These are phyloP conservation scores for Mus spretus DNA, from an alignment of 2,797 vertebrate species.

Conservation along the genomic window DNA sequence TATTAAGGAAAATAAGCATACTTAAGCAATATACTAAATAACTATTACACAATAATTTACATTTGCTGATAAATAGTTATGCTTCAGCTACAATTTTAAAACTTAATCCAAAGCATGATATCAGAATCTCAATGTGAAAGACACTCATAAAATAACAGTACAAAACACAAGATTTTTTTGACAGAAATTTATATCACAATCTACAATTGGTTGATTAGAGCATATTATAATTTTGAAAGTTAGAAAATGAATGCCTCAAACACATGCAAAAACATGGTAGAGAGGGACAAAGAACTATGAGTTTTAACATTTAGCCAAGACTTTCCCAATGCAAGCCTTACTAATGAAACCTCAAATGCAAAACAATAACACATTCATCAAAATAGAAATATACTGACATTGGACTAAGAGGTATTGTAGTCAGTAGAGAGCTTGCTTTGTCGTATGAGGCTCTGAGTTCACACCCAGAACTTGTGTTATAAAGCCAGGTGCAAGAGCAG, in stretches of 20 bases:
- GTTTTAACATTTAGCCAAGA: neutral
- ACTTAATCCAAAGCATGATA: constrained; percentile 54
- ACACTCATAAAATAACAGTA: constrained; percentile 10
- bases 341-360: constrained; percentile 9
- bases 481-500: neutral
- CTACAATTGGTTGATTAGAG: neutral
- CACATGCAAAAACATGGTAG: neutral
- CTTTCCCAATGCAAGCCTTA: neutral
- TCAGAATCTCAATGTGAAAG: constrained; percentile 11
- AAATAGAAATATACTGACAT: constrained; percentile 1
- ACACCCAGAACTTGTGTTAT: neutral
- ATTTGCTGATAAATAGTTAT: constrained; percentile 70
- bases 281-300: neutral
- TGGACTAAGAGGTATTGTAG: neutral
- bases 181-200: constrained; percentile 53
- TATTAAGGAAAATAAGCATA: constrained; percentile 71
- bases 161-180: constrained; percentile 51
- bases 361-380: constrained; percentile 2
- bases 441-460: neutral
- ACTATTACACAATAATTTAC: constrained; percentile 71
- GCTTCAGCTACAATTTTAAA: constrained; percentile 61
- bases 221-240: neutral
- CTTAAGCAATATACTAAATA: constrained; percentile 73
- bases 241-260: neutral
- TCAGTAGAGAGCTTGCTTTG: neutral